phyloP scores from a whole-genome alignment of 2,888 invertebrate species.

The Noctua pronuba region DNA sequence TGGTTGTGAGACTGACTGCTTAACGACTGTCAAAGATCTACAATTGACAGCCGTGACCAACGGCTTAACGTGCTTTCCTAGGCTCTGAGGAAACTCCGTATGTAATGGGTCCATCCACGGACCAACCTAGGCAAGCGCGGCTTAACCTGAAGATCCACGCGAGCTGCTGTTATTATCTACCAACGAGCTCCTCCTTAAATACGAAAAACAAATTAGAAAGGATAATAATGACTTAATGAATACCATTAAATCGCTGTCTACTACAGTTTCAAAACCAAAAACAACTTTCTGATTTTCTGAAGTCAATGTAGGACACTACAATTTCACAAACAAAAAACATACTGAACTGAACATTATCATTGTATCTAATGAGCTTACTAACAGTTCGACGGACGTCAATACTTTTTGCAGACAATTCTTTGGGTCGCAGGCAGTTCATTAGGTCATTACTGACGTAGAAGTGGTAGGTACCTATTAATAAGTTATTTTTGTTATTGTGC shows the following conservation, averaged over 20 bases:
- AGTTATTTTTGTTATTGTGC: constrained; percentile 1
- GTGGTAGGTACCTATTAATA: neutral
- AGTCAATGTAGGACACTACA: constrained; percentile 28
- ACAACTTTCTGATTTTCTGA: constrained; percentile 18
- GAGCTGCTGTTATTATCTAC: too few relatives aligned
- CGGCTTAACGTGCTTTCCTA: too few relatives aligned
- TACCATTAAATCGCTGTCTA: neutral
- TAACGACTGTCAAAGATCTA: too few relatives aligned
- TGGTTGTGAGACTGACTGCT: too few relatives aligned
- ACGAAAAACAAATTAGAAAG: neutral
- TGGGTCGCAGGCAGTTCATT: constrained; percentile 27
- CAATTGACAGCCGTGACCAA: too few relatives aligned
- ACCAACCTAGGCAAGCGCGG: too few relatives aligned
- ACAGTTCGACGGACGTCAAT: constrained; percentile 36
- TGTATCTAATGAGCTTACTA: neutral
- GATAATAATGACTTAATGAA: neutral
- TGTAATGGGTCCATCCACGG: too few relatives aligned
- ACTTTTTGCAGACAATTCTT: constrained; percentile 11
- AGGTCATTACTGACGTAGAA: constrained; percentile 23
- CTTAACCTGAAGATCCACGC: too few relatives aligned
- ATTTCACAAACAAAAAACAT: neutral
- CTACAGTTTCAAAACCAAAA: neutral
- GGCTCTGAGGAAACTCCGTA: too few relatives aligned
- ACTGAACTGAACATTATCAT: neutral
- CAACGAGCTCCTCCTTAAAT: neutral